Evolutionary conservation across 2,113 vertebrate species (phyloP).

Genomic region (Nycticebus coucang): DNA sequence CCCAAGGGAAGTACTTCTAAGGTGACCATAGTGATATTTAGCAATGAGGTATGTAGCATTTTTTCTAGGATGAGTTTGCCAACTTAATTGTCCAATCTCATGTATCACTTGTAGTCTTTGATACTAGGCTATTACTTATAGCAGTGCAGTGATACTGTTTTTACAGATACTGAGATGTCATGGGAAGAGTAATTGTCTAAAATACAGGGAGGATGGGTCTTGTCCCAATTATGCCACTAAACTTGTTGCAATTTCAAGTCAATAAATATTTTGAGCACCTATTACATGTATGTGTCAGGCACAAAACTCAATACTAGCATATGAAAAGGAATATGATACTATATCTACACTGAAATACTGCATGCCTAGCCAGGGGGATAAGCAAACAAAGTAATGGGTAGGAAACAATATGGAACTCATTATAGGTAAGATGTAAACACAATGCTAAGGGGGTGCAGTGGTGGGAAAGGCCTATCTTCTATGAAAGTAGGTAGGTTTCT

Average conservation of each 20-base stretch:
- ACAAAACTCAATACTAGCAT: background rate
- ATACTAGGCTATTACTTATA: background rate
- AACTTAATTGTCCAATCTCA: too few species aligned
- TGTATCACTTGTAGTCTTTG: background rate
- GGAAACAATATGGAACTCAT: background rate
- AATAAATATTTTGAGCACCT: background rate
- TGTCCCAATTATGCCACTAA: background rate
- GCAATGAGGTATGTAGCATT: too few species aligned
- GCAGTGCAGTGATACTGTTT: background rate
- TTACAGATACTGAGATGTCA: background rate
- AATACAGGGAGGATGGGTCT: background rate
- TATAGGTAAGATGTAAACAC: background rate
- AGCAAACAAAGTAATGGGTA: background rate
- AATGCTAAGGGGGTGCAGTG: background rate
- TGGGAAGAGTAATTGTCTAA: background rate
- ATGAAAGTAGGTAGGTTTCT: background rate
- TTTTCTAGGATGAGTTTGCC: too few species aligned
- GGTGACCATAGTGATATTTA: too few species aligned
- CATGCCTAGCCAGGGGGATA: background rate
- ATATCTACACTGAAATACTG: background rate
- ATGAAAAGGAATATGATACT: background rate
- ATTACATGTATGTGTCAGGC: background rate
- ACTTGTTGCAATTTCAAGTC: background rate
- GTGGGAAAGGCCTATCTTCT: background rate
- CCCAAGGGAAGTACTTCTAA: too few species aligned